Evolutionary conservation across 2,797 vertebrate species (phyloP).

Genomic region (Tokudaia muenninki): DNA sequence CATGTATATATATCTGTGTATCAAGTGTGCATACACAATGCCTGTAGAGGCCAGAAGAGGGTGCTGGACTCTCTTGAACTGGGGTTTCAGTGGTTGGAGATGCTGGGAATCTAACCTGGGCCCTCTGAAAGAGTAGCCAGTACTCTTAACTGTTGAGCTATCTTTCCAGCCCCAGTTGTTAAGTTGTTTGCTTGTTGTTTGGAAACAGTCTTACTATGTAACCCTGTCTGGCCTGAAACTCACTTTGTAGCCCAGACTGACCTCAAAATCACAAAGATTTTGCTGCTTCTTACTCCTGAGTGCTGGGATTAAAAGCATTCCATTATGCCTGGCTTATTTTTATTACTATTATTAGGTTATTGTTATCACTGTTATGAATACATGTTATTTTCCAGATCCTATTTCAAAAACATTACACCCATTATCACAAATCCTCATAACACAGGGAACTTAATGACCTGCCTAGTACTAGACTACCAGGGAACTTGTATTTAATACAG

Average conservation of each 20-base stretch:
- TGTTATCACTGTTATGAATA: constrained; percentile 7
- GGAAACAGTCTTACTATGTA: background rate
- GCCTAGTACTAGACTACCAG: background rate
- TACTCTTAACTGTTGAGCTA: no score
- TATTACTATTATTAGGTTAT: background rate
- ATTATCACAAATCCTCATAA: constrained; percentile 5
- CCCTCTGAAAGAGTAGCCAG: background rate
- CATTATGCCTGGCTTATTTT: background rate
- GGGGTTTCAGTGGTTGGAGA: background rate
- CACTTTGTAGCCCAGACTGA: background rate
- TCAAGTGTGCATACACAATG: background rate
- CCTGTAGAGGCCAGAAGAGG: background rate
- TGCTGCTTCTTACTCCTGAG: background rate
- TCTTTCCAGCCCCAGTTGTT: background rate
- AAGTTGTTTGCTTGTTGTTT: background rate
- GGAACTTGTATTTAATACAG: background rate
- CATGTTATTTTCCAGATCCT: constrained; percentile 7
- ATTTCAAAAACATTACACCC: background rate
- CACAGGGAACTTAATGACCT: constrained; percentile 12
- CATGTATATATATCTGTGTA: background rate
- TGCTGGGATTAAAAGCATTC: background rate
- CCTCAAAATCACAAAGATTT: background rate
- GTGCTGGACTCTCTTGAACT: background rate
- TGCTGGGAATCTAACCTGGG: background rate
- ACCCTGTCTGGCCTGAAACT: background rate